Evolutionary conservation across 2,797 vertebrate species (phyloP).

Genomic region (Xenopus petersii): DNA sequence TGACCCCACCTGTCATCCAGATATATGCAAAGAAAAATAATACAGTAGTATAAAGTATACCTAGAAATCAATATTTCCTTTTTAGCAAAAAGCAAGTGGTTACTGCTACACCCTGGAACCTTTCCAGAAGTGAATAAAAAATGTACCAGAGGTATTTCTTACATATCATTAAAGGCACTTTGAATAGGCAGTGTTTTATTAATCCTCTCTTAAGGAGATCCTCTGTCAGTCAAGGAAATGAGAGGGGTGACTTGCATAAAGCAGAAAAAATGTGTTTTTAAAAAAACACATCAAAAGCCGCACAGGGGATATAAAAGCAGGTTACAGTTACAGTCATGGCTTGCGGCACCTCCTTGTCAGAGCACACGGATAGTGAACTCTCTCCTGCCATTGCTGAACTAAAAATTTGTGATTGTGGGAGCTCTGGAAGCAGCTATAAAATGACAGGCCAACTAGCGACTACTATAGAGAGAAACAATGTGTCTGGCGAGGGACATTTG

Average conservation of each 20-base stretch:
- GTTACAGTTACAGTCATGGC: slow-evolving; percentile 33
- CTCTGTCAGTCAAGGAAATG: slow-evolving; percentile 6
- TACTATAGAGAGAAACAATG: slow-evolving; percentile 16
- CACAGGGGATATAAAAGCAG: slow-evolving; percentile 33
- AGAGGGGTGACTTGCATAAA: background rate
- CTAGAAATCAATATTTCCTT: slow-evolving; percentile 14
- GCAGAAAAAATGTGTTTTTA: background rate
- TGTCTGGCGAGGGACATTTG: slow-evolving; percentile 15
- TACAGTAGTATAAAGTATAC: background rate
- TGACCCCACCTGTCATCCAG: too few species aligned
- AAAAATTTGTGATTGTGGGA: too few species aligned
- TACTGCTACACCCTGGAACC: background rate
- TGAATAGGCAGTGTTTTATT: slow-evolving; percentile 1
- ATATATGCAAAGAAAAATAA: background rate
- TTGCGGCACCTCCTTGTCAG: slow-evolving; percentile 24
- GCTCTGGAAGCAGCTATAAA: too few species aligned
- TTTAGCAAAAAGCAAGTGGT: background rate
- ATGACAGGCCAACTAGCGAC: too few species aligned
- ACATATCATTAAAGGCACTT: background rate
- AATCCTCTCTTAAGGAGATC: background rate
- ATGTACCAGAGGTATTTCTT: background rate
- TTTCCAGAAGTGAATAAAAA: slow-evolving; percentile 3
- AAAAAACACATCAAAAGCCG: slow-evolving; percentile 26
- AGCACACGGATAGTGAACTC: background rate
- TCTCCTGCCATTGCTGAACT: too few species aligned